Evolutionary conservation across 2,888 invertebrate genomes (phyloP).

Genomic region (Hermodice carunculata): DNA sequence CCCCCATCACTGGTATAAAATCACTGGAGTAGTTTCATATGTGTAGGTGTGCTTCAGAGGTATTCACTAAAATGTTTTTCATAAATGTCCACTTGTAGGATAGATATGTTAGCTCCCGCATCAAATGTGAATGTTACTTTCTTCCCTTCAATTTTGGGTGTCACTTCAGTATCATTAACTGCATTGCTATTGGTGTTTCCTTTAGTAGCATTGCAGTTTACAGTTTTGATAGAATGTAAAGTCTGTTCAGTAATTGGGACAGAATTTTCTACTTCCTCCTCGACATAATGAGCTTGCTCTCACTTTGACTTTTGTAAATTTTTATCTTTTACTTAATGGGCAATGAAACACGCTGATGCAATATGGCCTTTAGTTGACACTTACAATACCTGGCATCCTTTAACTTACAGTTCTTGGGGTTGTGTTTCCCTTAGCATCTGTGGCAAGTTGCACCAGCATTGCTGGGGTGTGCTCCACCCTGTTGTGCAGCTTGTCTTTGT

Average conservation of each 20-base stretch:
- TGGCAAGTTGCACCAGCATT: too few relatives aligned
- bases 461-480: too few relatives aligned
- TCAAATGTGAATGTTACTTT: neutral
- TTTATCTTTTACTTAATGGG: too few relatives aligned
- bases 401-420: neutral
- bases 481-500: too few relatives aligned
- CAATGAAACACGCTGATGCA: neutral
- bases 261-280: too few relatives aligned
- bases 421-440: neutral
- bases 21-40: neutral
- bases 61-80: neutral
- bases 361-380: neutral
- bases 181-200: too few relatives aligned
- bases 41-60: neutral
- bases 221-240: too few relatives aligned
- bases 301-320: neutral
- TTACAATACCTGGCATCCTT: neutral
- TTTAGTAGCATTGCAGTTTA: too few relatives aligned
- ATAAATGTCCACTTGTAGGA: neutral
- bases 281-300: too few relatives aligned
- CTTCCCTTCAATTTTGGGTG: too few relatives aligned
- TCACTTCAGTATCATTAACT: too few relatives aligned
- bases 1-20: neutral
- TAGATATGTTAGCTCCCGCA: neutral
- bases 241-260: too few relatives aligned